Evolutionary conservation across 1,140 invertebrate genomes (phyloP), one percentile per base, ranked within the genome.

Genomic region (Pseudachorutes palmiensis): DNA sequence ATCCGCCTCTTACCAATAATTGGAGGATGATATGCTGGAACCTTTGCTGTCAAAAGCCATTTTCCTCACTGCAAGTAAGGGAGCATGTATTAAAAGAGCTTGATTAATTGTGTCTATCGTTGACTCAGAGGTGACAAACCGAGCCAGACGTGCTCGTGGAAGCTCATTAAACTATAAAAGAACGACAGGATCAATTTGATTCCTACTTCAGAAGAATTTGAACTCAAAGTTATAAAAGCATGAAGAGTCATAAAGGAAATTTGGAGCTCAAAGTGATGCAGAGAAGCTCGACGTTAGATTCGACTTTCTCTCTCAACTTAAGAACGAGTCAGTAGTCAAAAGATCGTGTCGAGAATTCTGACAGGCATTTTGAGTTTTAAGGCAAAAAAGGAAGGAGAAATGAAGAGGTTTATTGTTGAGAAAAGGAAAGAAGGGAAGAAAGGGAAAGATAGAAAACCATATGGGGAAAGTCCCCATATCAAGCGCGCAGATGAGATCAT

Each of bases 121-220:
- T 41, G 36, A n/a, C n/a, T n/a, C n/a, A 12, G 51, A 24, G 51
- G 51, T 55, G 51, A 55, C 51, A 55, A 55, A 19, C 12, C 5
- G 51, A 55, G 51, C 9, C 3, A 19, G 51, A 55, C 14, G 51
- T 55, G 51, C 12, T 5, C 3, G 5, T 5, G 12, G 51, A 22
- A 55, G 51, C 51, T 55, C 51, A 55, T 55, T 55, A 55, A 55
- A 55, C 12, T 55, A 55, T 55, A 55, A 55, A 55, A 55, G 24
- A 22, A 3, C 51, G 51, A 55, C 51, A 55, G 51, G 51, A 55
- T 24, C 12, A 55, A 55, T 55, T 55, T 55, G 12, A 55, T 55
- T 55, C 24, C 12, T 14, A 55, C 51, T 55, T 55, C 51, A 55
- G 51, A 55, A 55, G 51, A 55, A 55, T 55, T 55, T 55, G 9